These are phyloP conservation scores for Mustela erminea DNA, from an alignment of 2,797 vertebrate genomes.

Conservation along the genomic window DNA sequence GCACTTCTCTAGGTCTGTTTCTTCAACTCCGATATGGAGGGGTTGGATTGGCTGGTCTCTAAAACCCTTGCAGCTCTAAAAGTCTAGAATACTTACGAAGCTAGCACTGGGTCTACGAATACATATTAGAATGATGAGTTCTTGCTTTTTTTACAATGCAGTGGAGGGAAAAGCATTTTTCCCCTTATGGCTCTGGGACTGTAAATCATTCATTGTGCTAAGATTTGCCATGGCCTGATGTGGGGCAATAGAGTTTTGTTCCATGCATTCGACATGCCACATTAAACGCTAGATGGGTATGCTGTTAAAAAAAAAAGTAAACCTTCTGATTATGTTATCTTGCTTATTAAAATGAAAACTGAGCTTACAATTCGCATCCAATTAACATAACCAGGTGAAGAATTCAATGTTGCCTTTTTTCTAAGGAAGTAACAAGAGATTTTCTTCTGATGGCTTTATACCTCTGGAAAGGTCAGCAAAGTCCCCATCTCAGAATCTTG, in stretches of 20 bases:
- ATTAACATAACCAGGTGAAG: conserved; percentile 80
- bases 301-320: not conserved
- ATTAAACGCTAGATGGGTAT: not conserved
- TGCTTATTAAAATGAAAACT: conserved; percentile 81
- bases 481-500: conserved; percentile 33
- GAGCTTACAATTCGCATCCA: conserved; percentile 79
- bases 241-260: not conserved
- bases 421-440: conserved; percentile 73
- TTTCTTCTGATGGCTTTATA: conserved; percentile 69
- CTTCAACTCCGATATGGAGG: not conserved
- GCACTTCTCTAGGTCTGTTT: not conserved
- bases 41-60: not conserved
- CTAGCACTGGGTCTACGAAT: not conserved
- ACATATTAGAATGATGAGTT: not conserved
- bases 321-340: conserved; percentile 79
- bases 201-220: not conserved
- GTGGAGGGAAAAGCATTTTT: not conserved
- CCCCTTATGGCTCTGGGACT: not conserved
- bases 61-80: not conserved
- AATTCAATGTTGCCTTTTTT: conserved; percentile 66
- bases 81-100: not conserved
- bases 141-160: conserved; percentile 12
- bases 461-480: conserved; percentile 69
- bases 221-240: not conserved
- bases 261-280: not conserved